phyloP scores from a whole-genome alignment of 2,797 vertebrate species.

The Vipera ursinii region DNA sequence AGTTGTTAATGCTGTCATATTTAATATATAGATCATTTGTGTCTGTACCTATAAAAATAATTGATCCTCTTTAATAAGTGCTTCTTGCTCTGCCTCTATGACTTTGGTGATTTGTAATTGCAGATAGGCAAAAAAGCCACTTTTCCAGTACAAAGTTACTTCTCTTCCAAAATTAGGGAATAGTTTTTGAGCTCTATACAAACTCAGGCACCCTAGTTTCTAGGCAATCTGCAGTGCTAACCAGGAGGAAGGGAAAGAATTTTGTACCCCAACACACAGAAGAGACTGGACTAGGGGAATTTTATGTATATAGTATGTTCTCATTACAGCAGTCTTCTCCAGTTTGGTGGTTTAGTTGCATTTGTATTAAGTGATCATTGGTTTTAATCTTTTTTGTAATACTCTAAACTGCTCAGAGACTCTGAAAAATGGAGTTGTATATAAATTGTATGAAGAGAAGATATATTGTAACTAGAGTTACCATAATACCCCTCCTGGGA shows the following conservation, averaged over 20 bases:
- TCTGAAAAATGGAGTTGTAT: not conserved
- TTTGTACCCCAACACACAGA: not conserved
- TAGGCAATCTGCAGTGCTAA: not conserved
- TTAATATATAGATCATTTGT: not conserved
- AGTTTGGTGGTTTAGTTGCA: not conserved
- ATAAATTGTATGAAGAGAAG: not conserved
- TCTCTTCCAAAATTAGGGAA: no score
- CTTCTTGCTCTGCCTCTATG: no score
- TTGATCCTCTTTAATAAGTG: not conserved
- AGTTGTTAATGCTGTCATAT: not conserved
- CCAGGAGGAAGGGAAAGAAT: not conserved
- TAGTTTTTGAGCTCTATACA: no score
- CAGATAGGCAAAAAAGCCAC: no score
- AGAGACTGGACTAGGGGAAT: not conserved
- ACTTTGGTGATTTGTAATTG: no score
- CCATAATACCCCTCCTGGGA: not conserved
- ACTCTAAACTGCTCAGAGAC: not conserved
- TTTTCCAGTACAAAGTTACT: no score
- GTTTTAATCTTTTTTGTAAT: not conserved
- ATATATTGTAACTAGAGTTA: not conserved
- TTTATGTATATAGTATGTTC: not conserved
- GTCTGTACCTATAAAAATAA: not conserved
- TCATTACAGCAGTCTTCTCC: not conserved
- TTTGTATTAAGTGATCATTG: not conserved
- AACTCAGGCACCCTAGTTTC: no score